These are phyloP conservation scores for Rhinichthys osculus DNA, from an alignment of 2,797 vertebrate genomes.

Conservation along the genomic window DNA sequence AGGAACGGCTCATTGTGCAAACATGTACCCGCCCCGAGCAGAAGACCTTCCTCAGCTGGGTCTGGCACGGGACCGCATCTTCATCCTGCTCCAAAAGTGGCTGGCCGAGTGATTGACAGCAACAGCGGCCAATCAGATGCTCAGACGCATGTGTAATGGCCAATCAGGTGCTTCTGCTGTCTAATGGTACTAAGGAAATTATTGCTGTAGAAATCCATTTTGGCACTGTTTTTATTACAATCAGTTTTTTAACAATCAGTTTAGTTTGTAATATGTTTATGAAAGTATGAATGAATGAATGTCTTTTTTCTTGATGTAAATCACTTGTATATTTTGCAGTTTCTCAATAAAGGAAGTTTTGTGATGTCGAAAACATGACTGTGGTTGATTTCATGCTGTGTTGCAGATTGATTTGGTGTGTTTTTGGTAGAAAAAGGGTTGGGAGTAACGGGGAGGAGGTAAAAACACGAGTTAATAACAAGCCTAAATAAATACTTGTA, in stretches of 20 bases:
- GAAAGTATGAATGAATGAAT: not conserved
- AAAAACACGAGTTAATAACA: no score
- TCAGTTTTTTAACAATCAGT: not conserved
- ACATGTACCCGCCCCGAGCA: conserved; percentile 78
- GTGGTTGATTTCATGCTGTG: not conserved
- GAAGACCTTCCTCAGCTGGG: conserved; percentile 73
- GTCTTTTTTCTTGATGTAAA: not conserved
- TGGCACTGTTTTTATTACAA: not conserved
- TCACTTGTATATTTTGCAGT: conserved; percentile 11
- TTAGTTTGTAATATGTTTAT: conserved; percentile 11
- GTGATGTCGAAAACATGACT: not conserved
- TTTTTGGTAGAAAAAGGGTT: not conserved
- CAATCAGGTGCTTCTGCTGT: not conserved
- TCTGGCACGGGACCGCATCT: conserved; percentile 71
- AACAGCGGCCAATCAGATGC: conserved; percentile 26
- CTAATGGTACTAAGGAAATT: not conserved
- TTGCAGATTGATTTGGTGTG: not conserved
- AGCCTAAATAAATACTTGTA: no score
- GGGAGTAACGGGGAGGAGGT: no score
- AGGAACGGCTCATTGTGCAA: conserved; percentile 81
- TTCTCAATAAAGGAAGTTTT: conserved; percentile 17
- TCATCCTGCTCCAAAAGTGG: conserved; percentile 71
- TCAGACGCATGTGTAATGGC: not conserved
- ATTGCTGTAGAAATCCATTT: not conserved
- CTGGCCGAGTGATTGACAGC: conserved; percentile 50